Evolutionary conservation across 2,113 vertebrate species (phyloP).

Genomic region (Pollimyrus isidori): DNA sequence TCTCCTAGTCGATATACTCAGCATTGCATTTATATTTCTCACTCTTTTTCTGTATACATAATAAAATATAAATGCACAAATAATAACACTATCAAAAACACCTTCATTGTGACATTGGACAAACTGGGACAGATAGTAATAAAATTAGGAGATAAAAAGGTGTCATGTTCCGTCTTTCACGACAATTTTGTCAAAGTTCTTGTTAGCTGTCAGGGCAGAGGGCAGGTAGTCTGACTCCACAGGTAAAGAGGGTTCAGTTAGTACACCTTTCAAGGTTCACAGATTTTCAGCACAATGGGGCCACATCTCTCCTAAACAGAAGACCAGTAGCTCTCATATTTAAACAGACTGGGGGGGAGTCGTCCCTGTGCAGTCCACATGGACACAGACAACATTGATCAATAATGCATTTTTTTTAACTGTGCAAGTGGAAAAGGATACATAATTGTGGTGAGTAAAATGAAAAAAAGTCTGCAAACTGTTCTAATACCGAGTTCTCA

Average conservation of each 20-base stretch:
- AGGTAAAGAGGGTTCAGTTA: constrained; percentile 46
- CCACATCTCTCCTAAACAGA: constrained; percentile 42
- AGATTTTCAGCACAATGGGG: constrained; percentile 44
- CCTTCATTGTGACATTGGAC: neutral
- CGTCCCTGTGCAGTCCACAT: constrained; percentile 12
- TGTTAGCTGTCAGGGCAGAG: constrained; percentile 37
- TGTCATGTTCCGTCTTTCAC: neutral
- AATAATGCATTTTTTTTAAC: constrained; percentile 45
- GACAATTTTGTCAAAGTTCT: neutral
- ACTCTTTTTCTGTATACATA: neutral
- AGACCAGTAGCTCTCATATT: constrained; percentile 40
- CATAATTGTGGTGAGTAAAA: constrained; percentile 46
- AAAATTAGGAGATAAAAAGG: neutral
- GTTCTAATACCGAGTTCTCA: constrained; percentile 57
- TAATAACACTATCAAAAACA: neutral
- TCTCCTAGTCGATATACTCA: neutral
- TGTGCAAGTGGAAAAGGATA: constrained; percentile 42
- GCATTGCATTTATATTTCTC: neutral
- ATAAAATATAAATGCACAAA: neutral
- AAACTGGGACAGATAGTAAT: neutral
- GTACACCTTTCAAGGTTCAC: constrained; percentile 56
- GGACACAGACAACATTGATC: constrained; percentile 37
- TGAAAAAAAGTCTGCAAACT: constrained; percentile 38
- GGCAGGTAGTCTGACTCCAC: constrained; percentile 46
- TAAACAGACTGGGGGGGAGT: constrained; percentile 33